Conservation (phyloP, 2,888 invertebrate species). For the Lepeophtheirus nordmannii region DNA sequence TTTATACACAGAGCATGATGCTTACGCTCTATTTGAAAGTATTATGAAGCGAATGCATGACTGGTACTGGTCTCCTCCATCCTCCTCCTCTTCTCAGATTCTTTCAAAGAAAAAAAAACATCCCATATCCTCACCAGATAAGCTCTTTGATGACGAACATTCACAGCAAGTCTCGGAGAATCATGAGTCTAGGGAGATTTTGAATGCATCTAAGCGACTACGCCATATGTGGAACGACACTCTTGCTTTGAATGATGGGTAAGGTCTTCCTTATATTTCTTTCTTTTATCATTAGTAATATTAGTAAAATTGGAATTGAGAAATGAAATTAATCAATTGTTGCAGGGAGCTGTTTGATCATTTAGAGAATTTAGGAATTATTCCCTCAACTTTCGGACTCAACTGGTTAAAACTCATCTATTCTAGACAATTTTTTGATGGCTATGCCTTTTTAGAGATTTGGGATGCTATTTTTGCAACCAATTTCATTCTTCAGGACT, state of each 20-base stretch:
- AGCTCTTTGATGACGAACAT: not conserved
- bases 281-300: too few species aligned
- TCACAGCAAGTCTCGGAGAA: not conserved
- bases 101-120: not conserved
- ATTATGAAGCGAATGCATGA: constrained; percentile 18
- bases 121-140: not conserved
- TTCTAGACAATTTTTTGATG: constrained; percentile 12
- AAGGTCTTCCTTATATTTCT: not conserved
- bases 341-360: constrained; percentile 9
- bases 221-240: constrained; percentile 8
- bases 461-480: constrained; percentile 16
- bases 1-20: constrained; percentile 5
- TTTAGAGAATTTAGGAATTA: not conserved
- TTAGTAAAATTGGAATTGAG: too few species aligned
- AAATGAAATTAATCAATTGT: too few species aligned
- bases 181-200: not conserved
- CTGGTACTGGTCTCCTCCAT: not conserved
- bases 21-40: constrained; percentile 14
- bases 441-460: not conserved
- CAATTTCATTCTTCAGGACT: constrained; percentile 6
- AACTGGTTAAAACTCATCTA: constrained; percentile 19
- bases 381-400: constrained; percentile 17
- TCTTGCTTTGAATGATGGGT: constrained; percentile 6
- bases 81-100: not conserved
- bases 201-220: not conserved